Evolutionary conservation across 1,140 invertebrate genomes (phyloP), one percentile per base, ranked within the genome.

Genomic region (Drosophila parvula): DNA sequence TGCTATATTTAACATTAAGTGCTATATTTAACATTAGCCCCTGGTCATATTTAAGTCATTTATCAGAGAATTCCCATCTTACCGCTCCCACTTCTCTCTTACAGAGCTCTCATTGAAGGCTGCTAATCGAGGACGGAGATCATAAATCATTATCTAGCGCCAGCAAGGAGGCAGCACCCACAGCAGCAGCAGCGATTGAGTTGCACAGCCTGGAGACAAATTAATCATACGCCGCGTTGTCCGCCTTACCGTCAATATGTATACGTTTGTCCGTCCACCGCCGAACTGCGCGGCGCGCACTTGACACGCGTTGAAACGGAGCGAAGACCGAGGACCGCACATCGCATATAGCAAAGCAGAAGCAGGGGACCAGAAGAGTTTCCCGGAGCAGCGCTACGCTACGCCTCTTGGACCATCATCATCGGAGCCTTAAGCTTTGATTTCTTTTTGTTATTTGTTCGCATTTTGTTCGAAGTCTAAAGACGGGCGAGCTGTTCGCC

Each of bases 191-290:
- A 65, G 48, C 74, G 62, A 77, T 78, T 80, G 48, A 80, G 81
- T 77, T 78, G 77, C 77, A 57, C 47, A 56, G 58, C 36, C 11
- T 16, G 14, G 36, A 71, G 57, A 60, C 50, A 57, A 75, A 85
- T 85, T 74, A 80, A 81, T 85, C 78, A 86, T 85, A 81, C 78
- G 82, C 78, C 78, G 69, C 65, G 74, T 80, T 65, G 45, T 27
- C 63, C 73, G 59, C 45, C 58, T 41, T 47, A 32, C 50, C 61
- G 69, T 67, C 63, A 63, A 81, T 73, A 86, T 84, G 70, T 71
- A 86, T 79, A 76, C 81, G 75, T 68, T 78, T 56, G 65, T 73
- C 59, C 62, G 55, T 67, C 67, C 59, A 68, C 69, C 61, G 53
- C 82, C 83, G 76, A 64, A 73, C 57, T 64, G 65, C 75, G 63